A percentile compares a stretch with the other conserved stretches of the same genome.
phyloP scores from a whole-genome alignment of 2,797 vertebrate genomes.

The Xerus rutilus region DNA sequence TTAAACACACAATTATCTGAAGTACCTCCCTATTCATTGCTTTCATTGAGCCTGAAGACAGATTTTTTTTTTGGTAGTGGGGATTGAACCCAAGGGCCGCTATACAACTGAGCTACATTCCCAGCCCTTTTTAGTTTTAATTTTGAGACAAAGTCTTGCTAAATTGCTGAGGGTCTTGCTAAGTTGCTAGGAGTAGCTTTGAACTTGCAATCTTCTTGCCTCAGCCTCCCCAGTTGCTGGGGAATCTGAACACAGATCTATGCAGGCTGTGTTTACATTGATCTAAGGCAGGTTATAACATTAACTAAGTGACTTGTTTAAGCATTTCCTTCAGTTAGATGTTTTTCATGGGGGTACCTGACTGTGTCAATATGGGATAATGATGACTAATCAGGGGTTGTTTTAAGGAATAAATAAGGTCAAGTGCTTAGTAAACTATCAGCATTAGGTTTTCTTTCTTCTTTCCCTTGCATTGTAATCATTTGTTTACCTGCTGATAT shows the following conservation, averaged over 20 bases:
- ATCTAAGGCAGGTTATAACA: background rate
- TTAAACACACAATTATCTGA: background rate
- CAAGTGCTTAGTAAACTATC: background rate
- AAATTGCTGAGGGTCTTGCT: no score
- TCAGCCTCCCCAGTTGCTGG: no score
- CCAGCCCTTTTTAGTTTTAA: no score
- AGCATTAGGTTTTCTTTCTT: background rate
- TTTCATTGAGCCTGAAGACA: background rate
- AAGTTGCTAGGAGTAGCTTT: no score
- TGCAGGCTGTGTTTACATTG: background rate
- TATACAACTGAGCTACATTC: no score
- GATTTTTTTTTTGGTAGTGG: background rate
- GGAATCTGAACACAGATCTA: background rate
- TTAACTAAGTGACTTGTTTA: background rate
- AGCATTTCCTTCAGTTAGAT: background rate
- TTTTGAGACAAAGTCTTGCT: no score
- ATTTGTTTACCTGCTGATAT: background rate
- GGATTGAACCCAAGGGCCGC: no score
- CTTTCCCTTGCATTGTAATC: background rate
- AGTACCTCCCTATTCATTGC: background rate
- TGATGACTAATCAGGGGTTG: background rate
- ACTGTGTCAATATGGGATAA: background rate
- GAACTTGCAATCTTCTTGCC: no score
- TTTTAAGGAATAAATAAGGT: conserved; percentile 8
- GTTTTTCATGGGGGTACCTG: background rate